These are phyloP conservation scores for Stomorhina lunata DNA, from an alignment of 2,888 invertebrate genomes.

Conservation along the genomic window DNA sequence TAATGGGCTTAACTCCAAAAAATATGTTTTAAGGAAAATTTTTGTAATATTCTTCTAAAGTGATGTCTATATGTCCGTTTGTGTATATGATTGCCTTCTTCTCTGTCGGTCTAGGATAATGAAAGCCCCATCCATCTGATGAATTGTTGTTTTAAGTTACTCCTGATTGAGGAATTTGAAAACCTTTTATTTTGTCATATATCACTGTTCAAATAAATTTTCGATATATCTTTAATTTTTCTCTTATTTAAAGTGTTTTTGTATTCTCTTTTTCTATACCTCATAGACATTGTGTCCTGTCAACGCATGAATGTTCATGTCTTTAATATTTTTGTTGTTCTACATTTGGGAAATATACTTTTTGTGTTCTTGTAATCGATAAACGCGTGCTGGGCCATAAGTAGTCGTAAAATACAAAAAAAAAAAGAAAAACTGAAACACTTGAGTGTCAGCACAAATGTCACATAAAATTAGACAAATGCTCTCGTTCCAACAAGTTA, in stretches of 20 bases:
- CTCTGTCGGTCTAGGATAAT: too few species aligned
- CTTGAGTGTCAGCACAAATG: constrained; percentile 44
- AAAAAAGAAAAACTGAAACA: background rate
- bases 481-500: background rate
- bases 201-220: too few species aligned
- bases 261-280: background rate
- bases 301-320: background rate
- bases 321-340: background rate
- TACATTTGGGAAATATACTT: too few species aligned
- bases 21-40: too few species aligned
- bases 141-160: too few species aligned
- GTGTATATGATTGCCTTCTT: too few species aligned
- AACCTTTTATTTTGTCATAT: too few species aligned
- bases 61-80: too few species aligned
- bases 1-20: too few species aligned
- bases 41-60: too few species aligned
- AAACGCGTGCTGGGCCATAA: background rate
- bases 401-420: background rate
- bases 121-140: too few species aligned
- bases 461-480: constrained; percentile 47
- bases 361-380: constrained; percentile 32
- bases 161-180: too few species aligned
- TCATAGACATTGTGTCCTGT: background rate
- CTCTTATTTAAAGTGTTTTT: background rate
- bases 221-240: background rate